Evolutionary conservation across 1,140 invertebrate species (phyloP).

Genomic region (Stegodyphus dumicola): DNA sequence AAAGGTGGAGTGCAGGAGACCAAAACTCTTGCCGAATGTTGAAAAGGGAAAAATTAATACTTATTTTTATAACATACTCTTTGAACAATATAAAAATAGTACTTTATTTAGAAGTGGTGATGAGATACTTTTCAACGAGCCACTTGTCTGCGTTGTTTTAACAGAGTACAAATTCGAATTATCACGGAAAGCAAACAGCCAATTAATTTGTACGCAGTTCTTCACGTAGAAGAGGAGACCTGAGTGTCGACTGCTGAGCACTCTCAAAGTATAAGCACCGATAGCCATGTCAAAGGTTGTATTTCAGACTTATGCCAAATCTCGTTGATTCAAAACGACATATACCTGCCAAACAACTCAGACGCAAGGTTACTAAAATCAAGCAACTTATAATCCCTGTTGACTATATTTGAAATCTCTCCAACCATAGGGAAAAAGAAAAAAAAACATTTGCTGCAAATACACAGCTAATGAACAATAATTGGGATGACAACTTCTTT

Average conservation of each 20-base stretch:
- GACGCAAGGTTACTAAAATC: constrained; percentile 1
- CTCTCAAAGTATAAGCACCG: constrained; percentile 1
- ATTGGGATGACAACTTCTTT: neutral
- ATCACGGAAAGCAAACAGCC: neutral
- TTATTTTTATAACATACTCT: constrained; percentile 9
- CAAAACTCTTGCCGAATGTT: neutral
- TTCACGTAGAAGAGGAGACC: neutral
- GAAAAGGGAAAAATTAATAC: neutral
- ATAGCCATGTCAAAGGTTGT: neutral
- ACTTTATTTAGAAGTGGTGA: too few relatives aligned
- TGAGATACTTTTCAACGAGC: neutral
- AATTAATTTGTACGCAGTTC: neutral
- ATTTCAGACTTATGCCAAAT: neutral
- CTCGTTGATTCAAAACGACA: constrained; percentile 2
- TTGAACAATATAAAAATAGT: neutral
- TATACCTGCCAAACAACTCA: constrained; percentile 2
- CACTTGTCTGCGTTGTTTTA: neutral
- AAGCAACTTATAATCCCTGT: neutral
- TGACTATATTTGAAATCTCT: neutral
- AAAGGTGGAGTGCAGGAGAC: neutral
- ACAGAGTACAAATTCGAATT: neutral
- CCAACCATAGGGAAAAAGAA: neutral
- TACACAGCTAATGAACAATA: neutral
- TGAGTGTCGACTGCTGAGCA: neutral
- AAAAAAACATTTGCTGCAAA: neutral